Evolutionary conservation across 1,140 invertebrate species (phyloP), one percentile per base, ranked within the genome.

Genomic region (Idris sp.): DNA sequence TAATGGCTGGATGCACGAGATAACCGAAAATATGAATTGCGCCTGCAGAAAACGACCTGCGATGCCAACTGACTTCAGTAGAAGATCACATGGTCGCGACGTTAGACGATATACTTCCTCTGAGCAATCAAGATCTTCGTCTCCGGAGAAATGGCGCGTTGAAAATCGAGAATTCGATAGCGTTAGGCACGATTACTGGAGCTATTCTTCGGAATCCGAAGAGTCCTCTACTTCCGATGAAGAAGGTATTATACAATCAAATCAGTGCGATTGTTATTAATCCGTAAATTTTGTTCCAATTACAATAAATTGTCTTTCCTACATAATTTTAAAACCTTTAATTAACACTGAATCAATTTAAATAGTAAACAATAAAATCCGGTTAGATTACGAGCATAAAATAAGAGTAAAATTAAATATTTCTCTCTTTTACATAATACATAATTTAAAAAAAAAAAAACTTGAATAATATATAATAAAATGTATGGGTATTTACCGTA

Each of bases 141-240:
- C 74, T 43, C 56, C 59, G 31, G 73, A 75, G 33, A 74, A 62
- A 51, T 51, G 62, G 56, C 64, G 51, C 33, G 71, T 59, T 10
- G 76, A 74, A 59, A 58, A 59, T 56, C 64, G 64, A 54, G 73
- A 67, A 56, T 43, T 43, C 76, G 79, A 84, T 49, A 65, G 33
- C 44, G 51, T 73, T 44, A 77, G 68, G 30, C 36, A 73, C 67
- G 56, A 74, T 30, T 76, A 58, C 58, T 69, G 74, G 40, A 80
- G 78, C 44, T 86, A 82, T 65, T 86, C 84, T 56, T 80, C 84
- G 56, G 86, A 86, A 68, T 81, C 81, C 61, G 85, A 87, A 46
- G 84, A 86, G 74, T 85, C 85, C 62, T 87, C 86, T 44, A 84
- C 84, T 72, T 87, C 86, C 64, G 84, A 84, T 75, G 86, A 87